Evolutionary conservation across 2,797 vertebrate genomes (phyloP), one percentile per base, ranked within the genome.

Genomic region (Mus caroli): DNA sequence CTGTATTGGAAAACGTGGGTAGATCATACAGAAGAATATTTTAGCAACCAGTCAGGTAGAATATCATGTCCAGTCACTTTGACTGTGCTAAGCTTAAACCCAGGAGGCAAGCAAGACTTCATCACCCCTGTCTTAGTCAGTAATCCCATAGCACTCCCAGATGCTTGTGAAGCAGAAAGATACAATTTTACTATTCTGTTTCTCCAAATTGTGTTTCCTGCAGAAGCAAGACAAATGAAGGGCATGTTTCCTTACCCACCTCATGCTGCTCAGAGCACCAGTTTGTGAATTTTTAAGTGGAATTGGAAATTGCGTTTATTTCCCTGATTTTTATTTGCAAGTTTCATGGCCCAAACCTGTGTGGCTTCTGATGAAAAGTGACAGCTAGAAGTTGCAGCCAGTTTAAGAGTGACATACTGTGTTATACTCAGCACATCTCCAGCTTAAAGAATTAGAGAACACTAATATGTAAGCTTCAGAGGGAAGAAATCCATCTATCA

Each of bases 261-360:
- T 95, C 93, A 87, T 46, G 50, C 93, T 96, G 94, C 73, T 97
- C 6, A 95, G 96, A 97, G 58, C 46, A 94, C 73, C 92, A 95
- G 95, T 92, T 94, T 91, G 76, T 15, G 34, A 88, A 90, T 97
- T 87, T 43, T 96, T 97, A 90, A 17, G 2, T 93, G 80, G 75
- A 94, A 98, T 96, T 97, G 97, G 97, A 97, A 98, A 97, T 97
- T 96, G 71, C 88, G 94, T 95, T 97, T 95, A 96, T 96, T 97
- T 97, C 92, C 56, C 31, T 95, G 95, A 92, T 92, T 97, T 97
- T 97, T 96, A 87, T 92, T 97, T 0, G 90, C 92, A 96, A 91
- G 82, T 88, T 94, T 79, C 46, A 85, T 94, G 56, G 9, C 28
- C 84, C 52, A 97, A 95, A 94, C 97, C 95, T 14, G 2, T 85